Conservation (phyloP, 2,113 vertebrate species). For the Tylochromis polylepis region DNA sequence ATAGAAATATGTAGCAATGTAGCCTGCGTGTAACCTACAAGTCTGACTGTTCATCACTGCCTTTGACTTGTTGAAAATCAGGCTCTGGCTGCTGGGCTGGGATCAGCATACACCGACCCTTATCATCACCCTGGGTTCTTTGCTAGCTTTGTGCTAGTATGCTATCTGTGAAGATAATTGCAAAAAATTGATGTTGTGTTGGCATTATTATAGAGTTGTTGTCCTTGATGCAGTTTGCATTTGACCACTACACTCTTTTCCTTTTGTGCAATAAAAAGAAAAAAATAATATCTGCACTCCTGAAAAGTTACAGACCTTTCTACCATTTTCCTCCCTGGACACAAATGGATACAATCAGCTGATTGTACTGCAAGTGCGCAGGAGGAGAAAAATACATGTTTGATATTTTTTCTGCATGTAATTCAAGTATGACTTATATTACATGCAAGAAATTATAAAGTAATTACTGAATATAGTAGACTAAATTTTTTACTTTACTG, state of each 20-base stretch:
- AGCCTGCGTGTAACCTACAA: too few species aligned
- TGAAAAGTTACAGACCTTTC: background rate
- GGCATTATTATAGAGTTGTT: background rate
- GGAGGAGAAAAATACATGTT: background rate
- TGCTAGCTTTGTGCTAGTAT: background rate
- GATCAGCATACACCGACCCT: background rate
- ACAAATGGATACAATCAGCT: background rate
- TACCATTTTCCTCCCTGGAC: background rate
- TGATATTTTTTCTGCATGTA: background rate
- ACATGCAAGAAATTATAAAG: background rate
- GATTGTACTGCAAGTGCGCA: background rate
- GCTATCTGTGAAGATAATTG: background rate
- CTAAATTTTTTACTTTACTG: background rate
- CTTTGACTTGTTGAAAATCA: background rate
- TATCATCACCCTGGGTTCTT: background rate
- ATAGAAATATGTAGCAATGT: background rate
- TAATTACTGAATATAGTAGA: background rate
- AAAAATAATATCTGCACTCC: background rate
- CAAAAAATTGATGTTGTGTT: background rate
- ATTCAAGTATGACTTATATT: background rate
- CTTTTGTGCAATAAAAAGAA: background rate
- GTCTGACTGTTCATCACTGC: background rate
- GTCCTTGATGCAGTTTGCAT: background rate
- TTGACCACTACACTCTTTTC: background rate
- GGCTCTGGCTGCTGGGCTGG: background rate